Evolutionary conservation across 2,113 vertebrate species (phyloP).

Genomic region (Cololabis saira): DNA sequence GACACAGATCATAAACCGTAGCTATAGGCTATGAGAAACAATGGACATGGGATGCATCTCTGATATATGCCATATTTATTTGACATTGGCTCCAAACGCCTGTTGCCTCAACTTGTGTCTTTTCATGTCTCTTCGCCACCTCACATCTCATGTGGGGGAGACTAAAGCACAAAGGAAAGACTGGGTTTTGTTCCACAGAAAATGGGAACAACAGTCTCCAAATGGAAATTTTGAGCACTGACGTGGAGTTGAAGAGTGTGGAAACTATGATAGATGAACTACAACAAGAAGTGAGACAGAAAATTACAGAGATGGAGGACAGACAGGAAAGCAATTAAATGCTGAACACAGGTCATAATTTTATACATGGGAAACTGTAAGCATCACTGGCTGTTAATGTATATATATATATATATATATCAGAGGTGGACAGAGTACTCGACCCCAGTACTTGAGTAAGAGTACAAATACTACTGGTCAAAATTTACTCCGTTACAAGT

Average conservation of each 20-base stretch:
- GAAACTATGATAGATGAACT: constrained; percentile 6
- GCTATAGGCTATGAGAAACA: no score
- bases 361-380: no score
- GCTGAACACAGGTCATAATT: not conserved
- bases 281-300: not conserved
- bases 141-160: not conserved
- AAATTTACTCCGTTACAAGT: no score
- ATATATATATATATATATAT: no score
- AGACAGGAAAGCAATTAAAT: constrained; percentile 9
- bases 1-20: no score
- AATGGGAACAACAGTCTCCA: constrained; percentile 20
- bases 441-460: no score
- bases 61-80: not conserved
- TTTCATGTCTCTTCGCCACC: not conserved
- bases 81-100: not conserved
- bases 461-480: no score
- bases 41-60: not conserved
- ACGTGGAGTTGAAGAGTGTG: constrained; percentile 3
- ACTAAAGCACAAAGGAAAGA: not conserved
- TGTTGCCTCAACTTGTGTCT: not conserved
- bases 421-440: no score
- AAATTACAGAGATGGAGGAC: not conserved
- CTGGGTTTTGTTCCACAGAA: constrained; percentile 37
- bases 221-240: constrained; percentile 10
- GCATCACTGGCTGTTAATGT: no score